phyloP scores from a whole-genome alignment of 2,888 invertebrate genomes.

The Eilema griseolum region DNA sequence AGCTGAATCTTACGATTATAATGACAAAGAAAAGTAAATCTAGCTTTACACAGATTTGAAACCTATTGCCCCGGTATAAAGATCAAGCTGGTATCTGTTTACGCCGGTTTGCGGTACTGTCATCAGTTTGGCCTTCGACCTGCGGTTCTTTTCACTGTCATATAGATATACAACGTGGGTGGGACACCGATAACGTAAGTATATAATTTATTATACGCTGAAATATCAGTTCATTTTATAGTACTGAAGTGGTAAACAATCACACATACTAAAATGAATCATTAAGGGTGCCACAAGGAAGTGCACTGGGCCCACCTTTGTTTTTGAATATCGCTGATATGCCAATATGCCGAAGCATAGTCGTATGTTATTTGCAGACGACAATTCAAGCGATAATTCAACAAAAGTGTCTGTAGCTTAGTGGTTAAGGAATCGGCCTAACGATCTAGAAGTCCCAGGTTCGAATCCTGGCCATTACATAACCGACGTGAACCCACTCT shows the following conservation, averaged over 20 bases:
- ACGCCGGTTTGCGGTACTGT: slow-evolving; percentile 22
- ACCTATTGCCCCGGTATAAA: slow-evolving; percentile 23
- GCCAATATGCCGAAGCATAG: no score
- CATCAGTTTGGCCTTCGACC: slow-evolving; percentile 46
- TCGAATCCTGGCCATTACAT: no score
- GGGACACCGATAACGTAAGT: slow-evolving; percentile 49
- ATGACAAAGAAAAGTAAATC: slow-evolving; percentile 4
- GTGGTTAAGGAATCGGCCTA: no score
- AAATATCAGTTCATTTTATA: not conserved
- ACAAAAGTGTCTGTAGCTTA: no score
- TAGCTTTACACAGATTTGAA: slow-evolving; percentile 19
- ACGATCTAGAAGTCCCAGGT: no score
- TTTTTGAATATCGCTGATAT: no score
- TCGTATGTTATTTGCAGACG: no score
- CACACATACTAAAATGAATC: not conserved
- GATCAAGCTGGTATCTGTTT: slow-evolving; percentile 15
- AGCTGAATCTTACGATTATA: slow-evolving; percentile 40
- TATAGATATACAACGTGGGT: slow-evolving; percentile 65
- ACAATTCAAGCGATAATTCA: no score
- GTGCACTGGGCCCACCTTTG: not conserved
- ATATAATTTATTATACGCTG: slow-evolving; percentile 5
- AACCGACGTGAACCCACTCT: no score
- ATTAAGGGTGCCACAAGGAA: not conserved
- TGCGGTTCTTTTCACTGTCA: slow-evolving; percentile 52
- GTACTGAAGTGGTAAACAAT: not conserved